These are phyloP conservation scores for Gobio gobio DNA, from an alignment of 2,113 vertebrate genomes.

Conservation along the genomic window DNA sequence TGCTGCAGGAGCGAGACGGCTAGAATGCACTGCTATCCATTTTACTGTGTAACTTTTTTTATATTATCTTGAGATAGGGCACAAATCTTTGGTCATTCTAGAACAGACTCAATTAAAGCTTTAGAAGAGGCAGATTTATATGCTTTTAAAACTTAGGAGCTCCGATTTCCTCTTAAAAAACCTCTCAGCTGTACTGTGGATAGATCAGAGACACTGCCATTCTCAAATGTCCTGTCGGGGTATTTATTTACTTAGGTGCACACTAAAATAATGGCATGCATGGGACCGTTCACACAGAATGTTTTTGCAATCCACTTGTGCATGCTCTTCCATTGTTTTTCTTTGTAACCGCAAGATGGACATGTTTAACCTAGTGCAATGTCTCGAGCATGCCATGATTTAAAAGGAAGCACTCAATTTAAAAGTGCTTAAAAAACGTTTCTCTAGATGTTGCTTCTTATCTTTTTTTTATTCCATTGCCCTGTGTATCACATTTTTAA, in stretches of 20 bases:
- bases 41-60: constrained; percentile 7
- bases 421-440: too few relatives aligned
- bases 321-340: too few relatives aligned
- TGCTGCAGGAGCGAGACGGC: neutral
- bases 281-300: too few relatives aligned
- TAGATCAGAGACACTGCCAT: neutral
- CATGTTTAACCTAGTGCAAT: too few relatives aligned
- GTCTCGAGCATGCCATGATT: too few relatives aligned
- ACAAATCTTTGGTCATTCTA: constrained; percentile 22
- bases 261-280: neutral
- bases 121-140: constrained; percentile 32
- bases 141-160: constrained; percentile 18
- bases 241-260: constrained; percentile 22
- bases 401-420: too few relatives aligned
- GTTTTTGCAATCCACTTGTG: too few relatives aligned
- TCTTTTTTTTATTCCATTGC: too few relatives aligned
- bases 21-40: constrained; percentile 4
- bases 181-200: neutral
- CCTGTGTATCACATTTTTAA: too few relatives aligned
- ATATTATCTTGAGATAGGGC: neutral
- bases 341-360: too few relatives aligned
- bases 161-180: neutral
- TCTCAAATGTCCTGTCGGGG: neutral
- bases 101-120: constrained; percentile 2
- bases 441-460: too few relatives aligned